Evolutionary conservation across 2,113 vertebrate species (phyloP).

Genomic region (Euleptes europaea): DNA sequence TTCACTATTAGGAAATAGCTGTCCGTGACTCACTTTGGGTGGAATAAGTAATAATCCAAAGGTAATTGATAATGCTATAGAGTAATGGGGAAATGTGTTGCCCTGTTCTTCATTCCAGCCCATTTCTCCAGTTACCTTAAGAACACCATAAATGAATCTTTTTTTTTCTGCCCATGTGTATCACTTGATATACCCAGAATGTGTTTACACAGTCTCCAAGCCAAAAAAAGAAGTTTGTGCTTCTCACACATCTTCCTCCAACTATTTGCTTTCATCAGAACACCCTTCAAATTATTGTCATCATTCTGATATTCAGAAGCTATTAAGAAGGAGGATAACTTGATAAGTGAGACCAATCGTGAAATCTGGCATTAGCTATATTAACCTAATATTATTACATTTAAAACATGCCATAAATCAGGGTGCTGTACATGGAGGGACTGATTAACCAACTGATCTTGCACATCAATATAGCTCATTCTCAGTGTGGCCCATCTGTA

Average conservation of each 20-base stretch:
- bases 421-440: not conserved
- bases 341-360: not conserved
- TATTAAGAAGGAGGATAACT: not conserved
- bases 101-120: not conserved
- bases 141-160: not conserved
- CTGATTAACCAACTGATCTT: not conserved
- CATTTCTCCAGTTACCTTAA: not conserved
- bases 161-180: not conserved
- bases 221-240: not conserved
- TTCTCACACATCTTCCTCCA: not conserved
- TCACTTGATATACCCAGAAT: not conserved
- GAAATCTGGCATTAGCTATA: not conserved
- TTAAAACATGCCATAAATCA: not conserved
- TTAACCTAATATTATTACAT: not conserved
- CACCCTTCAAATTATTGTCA: not conserved
- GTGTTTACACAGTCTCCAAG: not conserved
- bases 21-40: conserved; percentile 47
- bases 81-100: conserved; percentile 31
- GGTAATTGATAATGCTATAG: conserved; percentile 63
- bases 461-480: too few species aligned
- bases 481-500: too few species aligned
- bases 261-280: not conserved
- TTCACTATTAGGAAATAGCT: conserved; percentile 65
- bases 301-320: not conserved
- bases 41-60: conserved; percentile 58